Percentiles rank a stretch among this genome's conserved stretches.
Evolutionary conservation across 2,113 vertebrate species (phyloP).

Genomic region (Marcusenius ussheri): DNA sequence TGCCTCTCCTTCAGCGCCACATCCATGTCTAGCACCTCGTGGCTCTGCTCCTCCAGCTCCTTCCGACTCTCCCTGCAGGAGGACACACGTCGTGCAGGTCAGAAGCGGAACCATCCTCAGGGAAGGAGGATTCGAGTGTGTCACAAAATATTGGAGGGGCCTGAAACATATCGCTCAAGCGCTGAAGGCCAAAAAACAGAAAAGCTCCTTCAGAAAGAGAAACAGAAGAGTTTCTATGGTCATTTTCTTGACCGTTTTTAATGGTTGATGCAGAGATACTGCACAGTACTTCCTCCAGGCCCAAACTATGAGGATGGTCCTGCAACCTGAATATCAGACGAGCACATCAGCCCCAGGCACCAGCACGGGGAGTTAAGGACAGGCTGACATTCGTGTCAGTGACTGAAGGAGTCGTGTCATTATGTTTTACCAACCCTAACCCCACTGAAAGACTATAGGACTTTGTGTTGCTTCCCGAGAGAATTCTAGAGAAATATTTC

Average conservation of each 20-base stretch:
- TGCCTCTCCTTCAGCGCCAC: constrained; percentile 81
- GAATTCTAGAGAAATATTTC: neutral
- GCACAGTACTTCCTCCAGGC: neutral
- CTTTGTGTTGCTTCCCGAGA: neutral
- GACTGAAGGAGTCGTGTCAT: too few species aligned
- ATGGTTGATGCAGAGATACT: neutral
- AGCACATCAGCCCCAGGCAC: neutral
- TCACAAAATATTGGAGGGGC: neutral
- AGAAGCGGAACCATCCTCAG: neutral
- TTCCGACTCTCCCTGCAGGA: constrained; percentile 70
- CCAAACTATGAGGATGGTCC: neutral
- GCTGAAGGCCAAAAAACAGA: neutral
- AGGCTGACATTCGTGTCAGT: too few species aligned
- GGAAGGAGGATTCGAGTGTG: neutral
- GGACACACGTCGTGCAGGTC: constrained; percentile 3
- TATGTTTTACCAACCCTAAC: too few species aligned
- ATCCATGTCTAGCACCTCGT: constrained; percentile 81
- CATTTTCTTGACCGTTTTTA: neutral
- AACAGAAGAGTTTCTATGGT: neutral
- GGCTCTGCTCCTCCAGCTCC: constrained; percentile 80
- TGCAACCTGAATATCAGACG: neutral
- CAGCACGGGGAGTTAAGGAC: neutral
- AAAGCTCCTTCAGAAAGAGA: neutral
- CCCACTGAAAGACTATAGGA: neutral
- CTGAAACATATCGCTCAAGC: neutral